Base-by-base conservation (phyloP, 2,888 invertebrate species). In the Bembecia ichneumoniformis region DNA sequence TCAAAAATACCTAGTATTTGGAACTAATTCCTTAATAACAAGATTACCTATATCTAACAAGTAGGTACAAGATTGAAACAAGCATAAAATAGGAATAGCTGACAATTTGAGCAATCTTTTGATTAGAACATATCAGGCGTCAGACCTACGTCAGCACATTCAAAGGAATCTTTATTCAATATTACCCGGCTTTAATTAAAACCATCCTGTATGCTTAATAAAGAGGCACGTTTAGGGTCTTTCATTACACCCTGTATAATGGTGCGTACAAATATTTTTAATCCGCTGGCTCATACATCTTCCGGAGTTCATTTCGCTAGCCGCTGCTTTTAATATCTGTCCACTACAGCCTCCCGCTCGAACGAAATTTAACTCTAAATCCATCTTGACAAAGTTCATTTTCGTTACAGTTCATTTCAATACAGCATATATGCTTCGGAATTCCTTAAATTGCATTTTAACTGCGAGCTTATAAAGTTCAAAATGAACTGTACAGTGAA, bases 241-340 rank as follows among this genome's bases (percentile, higher is more conserved):
- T 84, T 83, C 86, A 86, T 86, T 84, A 83, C 84, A 78, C 71
- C 69, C 68, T 81, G 82, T 82, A 86, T 86, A 86, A 86, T 86
- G 84, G 84, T 71, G 71, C 84, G 82, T 78, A 82, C 86, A 84
- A 86, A 86, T 84, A 86, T 86, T 86, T 86, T 86, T 86, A 86
- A 86, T 86, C 86, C 84, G 71, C 68, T 67, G 71, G 77, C 79
- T 76, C 86, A 84, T 84, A 86, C 83, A 83, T 86, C 84, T 84
- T 84, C 75, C 75, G 79, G 71, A 80, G 82, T 83, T 84, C 84
- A 84, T 84, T 83, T 83, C 75, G 79, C 73, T 69, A 77, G 74
- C 71, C 78, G 63, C 68, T 68, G 71, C 68, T 74, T 72, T 76
- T 75, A 74, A 74, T 76, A 69, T 66, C 15, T 62, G 64, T 59